Conservation (phyloP, 1,140 invertebrate species). For the Saxidomus purpurata region DNA sequence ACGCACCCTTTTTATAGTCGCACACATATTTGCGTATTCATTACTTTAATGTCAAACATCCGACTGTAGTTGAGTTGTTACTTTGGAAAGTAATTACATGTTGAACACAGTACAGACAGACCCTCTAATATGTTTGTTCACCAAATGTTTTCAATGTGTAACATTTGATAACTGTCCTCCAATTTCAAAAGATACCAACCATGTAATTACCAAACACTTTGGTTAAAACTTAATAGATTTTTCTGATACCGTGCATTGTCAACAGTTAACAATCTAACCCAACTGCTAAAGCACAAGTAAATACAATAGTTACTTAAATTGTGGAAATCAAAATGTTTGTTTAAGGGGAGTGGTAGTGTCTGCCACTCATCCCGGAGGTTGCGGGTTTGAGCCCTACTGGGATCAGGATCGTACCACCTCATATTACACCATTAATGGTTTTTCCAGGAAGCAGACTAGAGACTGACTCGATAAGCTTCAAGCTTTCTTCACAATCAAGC, state of each 20-base stretch:
- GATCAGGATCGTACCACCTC: no score
- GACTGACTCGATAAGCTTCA: no score
- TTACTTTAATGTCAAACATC: slow-evolving; percentile 35
- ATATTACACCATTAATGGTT: no score
- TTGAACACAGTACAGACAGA: slow-evolving; percentile 8
- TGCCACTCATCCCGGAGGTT: no score
- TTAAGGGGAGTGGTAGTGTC: no score
- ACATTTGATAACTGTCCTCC: slow-evolving; percentile 32
- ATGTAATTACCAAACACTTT: slow-evolving; percentile 47
- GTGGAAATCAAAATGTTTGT: no score
- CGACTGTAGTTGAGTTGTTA: slow-evolving; percentile 16
- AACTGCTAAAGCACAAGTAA: not conserved
- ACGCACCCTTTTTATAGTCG: not conserved
- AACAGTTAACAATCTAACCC: not conserved
- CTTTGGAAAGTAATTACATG: slow-evolving; percentile 51
- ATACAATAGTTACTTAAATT: no score
- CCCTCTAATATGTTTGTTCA: slow-evolving; percentile 58
- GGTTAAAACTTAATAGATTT: slow-evolving; percentile 47
- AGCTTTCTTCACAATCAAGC: no score
- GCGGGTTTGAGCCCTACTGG: no score
- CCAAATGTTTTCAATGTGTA: slow-evolving; percentile 34
- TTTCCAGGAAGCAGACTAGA: no score
- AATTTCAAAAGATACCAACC: slow-evolving; percentile 41
- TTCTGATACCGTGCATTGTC: not conserved
- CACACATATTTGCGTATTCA: slow-evolving; percentile 20